A percentile compares a stretch with the other conserved stretches of the same genome.
Conservation (phyloP, 1,140 invertebrate species). For the Rhagoletis zephyria region DNA sequence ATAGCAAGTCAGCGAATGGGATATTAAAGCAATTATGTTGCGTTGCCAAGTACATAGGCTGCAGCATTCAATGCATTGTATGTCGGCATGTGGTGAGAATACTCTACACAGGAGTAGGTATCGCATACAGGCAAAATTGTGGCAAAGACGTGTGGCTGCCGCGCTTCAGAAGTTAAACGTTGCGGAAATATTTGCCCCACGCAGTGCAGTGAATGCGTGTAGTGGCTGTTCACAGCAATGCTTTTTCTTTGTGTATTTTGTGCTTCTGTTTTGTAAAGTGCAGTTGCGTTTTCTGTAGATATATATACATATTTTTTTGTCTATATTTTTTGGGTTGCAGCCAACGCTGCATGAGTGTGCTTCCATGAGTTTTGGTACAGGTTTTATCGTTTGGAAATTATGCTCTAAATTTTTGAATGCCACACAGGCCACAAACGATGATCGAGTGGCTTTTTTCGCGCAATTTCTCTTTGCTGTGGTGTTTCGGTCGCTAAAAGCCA, state of each 20-base stretch:
- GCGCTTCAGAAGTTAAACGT: conserved; percentile 23
- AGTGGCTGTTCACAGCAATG: not conserved
- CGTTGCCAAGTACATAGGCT: not conserved
- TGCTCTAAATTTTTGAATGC: conserved; percentile 23
- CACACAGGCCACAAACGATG: not conserved
- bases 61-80: not conserved
- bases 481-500: too few relatives aligned
- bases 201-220: not conserved
- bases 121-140: not conserved
- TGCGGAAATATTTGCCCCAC: conserved; percentile 18
- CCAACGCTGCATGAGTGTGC: not conserved
- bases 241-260: not conserved
- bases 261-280: conserved; percentile 37
- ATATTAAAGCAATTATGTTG: not conserved
- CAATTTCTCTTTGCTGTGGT: too few relatives aligned
- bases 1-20: not conserved
- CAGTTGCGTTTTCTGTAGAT: not conserved
- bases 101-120: not conserved
- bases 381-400: conserved; percentile 53
- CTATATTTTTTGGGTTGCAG: not conserved
- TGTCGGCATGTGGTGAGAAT: not conserved
- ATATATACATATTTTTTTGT: not conserved
- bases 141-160: not conserved
- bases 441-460: not conserved
- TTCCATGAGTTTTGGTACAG: not conserved